Conservation (phyloP, 2,888 invertebrate species). For the Epistrophe grossulariae region DNA sequence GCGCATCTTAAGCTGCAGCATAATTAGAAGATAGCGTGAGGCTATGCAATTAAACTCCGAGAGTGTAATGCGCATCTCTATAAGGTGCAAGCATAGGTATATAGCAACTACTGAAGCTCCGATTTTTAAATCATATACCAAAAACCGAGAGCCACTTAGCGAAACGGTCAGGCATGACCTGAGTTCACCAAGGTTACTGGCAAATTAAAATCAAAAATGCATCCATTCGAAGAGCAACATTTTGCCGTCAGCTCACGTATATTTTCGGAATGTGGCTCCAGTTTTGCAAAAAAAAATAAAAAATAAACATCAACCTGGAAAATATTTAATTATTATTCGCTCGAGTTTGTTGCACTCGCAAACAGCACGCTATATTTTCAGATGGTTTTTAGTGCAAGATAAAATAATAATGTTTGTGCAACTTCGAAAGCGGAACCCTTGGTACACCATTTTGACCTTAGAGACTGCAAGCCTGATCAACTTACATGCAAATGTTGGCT, state of each 20-base stretch:
- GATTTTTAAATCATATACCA: constrained; percentile 54
- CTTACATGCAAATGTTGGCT: constrained; percentile 12
- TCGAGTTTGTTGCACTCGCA: constrained; percentile 69
- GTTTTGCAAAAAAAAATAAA: constrained; percentile 55
- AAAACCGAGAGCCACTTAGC: constrained; percentile 67
- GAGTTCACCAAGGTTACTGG: constrained; percentile 74
- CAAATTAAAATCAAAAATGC: constrained; percentile 70
- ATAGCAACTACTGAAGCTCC: constrained; percentile 47
- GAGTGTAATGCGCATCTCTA: constrained; percentile 51
- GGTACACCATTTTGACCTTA: constrained; percentile 57
- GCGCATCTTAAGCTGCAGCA: constrained; percentile 63
- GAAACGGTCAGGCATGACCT: constrained; percentile 76
- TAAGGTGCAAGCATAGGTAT: constrained; percentile 34
- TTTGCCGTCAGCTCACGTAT: constrained; percentile 9
- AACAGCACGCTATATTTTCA: constrained; percentile 50
- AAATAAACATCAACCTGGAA: constrained; percentile 68
- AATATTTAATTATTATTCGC: constrained; percentile 69
- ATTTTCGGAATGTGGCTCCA: constrained; percentile 38
- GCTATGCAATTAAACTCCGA: constrained; percentile 67
- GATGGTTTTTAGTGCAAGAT: constrained; percentile 59
- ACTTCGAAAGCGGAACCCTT: constrained; percentile 68
- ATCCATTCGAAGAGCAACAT: constrained; percentile 45
- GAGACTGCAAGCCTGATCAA: constrained; percentile 20
- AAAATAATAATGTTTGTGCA: constrained; percentile 40
- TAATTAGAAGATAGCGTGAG: constrained; percentile 75